A percentile compares a stretch with the other conserved stretches of the same genome.
Conservation (phyloP, 2,113 vertebrate genomes). For the Antennarius striatus region DNA sequence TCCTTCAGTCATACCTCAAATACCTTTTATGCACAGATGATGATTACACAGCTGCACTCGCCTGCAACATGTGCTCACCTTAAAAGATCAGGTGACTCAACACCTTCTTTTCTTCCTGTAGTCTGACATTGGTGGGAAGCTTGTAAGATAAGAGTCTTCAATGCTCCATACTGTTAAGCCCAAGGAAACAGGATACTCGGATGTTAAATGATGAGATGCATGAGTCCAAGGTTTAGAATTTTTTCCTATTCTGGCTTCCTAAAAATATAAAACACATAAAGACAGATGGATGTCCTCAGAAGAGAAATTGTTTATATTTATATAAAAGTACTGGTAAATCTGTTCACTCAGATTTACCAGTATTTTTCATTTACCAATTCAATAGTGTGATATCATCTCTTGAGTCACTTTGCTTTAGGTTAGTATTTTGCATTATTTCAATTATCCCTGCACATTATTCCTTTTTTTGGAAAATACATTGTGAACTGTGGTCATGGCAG, state of each 20-base stretch:
- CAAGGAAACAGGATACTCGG: conserved; percentile 4
- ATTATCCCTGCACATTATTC: too few species aligned
- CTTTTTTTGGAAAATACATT: too few species aligned
- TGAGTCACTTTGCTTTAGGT: too few species aligned
- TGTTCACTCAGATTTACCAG: too few species aligned
- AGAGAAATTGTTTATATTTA: too few species aligned
- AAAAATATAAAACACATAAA: background rate
- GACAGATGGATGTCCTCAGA: too few species aligned
- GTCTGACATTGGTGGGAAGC: conserved; percentile 10
- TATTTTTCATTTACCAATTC: too few species aligned
- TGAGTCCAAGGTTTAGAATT: background rate
- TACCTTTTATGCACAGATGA: conserved; percentile 52
- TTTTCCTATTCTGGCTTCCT: background rate
- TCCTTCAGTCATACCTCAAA: conserved; percentile 36
- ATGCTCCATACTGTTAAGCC: conserved; percentile 1
- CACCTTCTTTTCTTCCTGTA: conserved; percentile 27
- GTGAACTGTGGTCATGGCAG: too few species aligned
- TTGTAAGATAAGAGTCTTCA: conserved; percentile 1
- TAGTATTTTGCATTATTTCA: too few species aligned
- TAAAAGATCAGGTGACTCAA: conserved; percentile 36
- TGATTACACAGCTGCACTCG: conserved; percentile 29
- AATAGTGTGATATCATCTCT: too few species aligned
- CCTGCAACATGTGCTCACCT: conserved; percentile 2
- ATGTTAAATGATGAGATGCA: conserved; percentile 19
- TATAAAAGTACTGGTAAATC: too few species aligned